These are phyloP conservation scores for Asobara japonica DNA, from an alignment of 1,140 invertebrate genomes.

Conservation along the genomic window DNA sequence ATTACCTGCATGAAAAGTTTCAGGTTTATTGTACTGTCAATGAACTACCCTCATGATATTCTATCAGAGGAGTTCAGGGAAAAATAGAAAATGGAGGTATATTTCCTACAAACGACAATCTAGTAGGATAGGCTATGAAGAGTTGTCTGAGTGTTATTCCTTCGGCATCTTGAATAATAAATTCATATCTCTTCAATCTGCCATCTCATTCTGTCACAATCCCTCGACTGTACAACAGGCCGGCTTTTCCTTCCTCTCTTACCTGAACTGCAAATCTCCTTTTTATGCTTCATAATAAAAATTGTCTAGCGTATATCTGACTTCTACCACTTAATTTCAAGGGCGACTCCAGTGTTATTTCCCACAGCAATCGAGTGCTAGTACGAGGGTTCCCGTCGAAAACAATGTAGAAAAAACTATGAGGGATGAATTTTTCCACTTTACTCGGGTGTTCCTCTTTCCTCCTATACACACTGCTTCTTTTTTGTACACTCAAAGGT, in stretches of 20 bases:
- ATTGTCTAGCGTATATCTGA: constrained; percentile 65
- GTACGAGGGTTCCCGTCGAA: not conserved
- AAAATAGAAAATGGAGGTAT: too few species aligned
- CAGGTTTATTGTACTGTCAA: too few species aligned
- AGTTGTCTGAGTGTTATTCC: constrained; percentile 52
- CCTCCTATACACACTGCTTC: not conserved
- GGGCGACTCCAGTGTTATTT: constrained; percentile 25
- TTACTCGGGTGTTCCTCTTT: constrained; percentile 21
- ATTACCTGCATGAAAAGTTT: too few species aligned
- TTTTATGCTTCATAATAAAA: constrained; percentile 67
- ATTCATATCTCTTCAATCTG: constrained; percentile 62
- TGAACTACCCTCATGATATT: too few species aligned
- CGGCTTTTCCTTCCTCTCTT: constrained; percentile 18
- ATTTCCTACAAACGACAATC: not conserved
- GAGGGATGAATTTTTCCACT: not conserved
- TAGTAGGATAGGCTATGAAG: constrained; percentile 27
- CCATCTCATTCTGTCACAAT: constrained; percentile 33
- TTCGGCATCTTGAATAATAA: constrained; percentile 63
- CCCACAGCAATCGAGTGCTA: constrained; percentile 15
- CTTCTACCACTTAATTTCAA: constrained; percentile 66
- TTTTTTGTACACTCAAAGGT: too few species aligned
- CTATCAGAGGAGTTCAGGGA: too few species aligned
- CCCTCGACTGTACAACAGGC: constrained; percentile 7
- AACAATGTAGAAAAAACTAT: not conserved
- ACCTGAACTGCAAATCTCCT: constrained; percentile 63